Evolutionary conservation across 2,888 invertebrate species (phyloP).

Genomic region (Melinaea marsaeus): DNA sequence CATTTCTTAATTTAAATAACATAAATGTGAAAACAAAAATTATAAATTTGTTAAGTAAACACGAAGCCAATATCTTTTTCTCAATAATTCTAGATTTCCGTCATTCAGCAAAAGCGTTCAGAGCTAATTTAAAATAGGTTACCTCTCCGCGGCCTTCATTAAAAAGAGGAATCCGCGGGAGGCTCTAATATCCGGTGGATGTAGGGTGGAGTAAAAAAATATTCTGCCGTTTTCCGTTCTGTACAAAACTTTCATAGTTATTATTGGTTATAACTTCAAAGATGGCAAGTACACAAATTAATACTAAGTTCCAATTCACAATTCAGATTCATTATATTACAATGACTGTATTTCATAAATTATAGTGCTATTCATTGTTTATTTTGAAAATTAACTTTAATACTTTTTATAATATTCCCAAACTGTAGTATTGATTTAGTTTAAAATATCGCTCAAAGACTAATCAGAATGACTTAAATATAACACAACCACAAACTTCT

Average conservation of each 20-base stretch:
- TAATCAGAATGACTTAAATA: background rate
- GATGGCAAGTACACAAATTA: too few species aligned
- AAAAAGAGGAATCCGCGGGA: slow-evolving; percentile 27
- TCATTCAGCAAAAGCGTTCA: slow-evolving; percentile 19
- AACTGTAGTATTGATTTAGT: background rate
- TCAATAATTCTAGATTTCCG: slow-evolving; percentile 18
- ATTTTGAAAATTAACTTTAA: too few species aligned
- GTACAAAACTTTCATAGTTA: too few species aligned
- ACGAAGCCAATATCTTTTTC: slow-evolving; percentile 9
- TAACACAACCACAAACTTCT: background rate
- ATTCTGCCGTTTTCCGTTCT: too few species aligned
- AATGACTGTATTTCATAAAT: too few species aligned
- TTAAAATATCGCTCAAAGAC: background rate
- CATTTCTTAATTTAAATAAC: too few species aligned
- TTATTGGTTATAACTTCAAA: too few species aligned
- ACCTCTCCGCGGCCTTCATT: slow-evolving; percentile 31
- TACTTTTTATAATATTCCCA: background rate
- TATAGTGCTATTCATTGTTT: too few species aligned
- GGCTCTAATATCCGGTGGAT: slow-evolving; percentile 28
- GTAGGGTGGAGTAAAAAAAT: too few species aligned
- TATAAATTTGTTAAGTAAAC: slow-evolving; percentile 8
- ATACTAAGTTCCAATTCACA: too few species aligned
- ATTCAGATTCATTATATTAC: too few species aligned
- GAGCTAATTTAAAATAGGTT: slow-evolving; percentile 19
- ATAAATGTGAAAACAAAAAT: too few species aligned